Evolutionary conservation across 2,113 vertebrate genomes (phyloP).

Genomic region (Falcunculus frontatus): DNA sequence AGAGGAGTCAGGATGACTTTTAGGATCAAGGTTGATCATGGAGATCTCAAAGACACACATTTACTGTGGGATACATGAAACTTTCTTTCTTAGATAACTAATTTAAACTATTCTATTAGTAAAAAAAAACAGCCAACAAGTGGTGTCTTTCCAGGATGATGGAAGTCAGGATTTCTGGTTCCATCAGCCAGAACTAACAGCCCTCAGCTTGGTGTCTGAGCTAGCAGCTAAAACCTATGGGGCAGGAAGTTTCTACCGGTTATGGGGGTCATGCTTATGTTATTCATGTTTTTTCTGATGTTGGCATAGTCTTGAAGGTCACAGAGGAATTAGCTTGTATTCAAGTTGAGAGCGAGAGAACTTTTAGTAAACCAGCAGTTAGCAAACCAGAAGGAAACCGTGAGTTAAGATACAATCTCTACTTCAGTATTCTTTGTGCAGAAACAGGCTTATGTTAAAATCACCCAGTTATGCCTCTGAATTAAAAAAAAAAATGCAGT

Average conservation of each 20-base stretch:
- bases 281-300: not conserved
- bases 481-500: not conserved
- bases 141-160: not conserved
- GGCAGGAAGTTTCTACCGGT: not conserved
- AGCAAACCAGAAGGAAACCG: not conserved
- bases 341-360: not conserved
- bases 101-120: not conserved
- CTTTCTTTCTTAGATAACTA: not conserved
- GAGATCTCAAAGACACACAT: not conserved
- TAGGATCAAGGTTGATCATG: not conserved
- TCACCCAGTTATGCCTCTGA: not conserved
- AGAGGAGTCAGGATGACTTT: not conserved
- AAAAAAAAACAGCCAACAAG: not conserved
- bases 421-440: not conserved
- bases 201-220: not conserved
- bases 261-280: fast-evolving
- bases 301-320: not conserved
- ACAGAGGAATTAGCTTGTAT: not conserved
- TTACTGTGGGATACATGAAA: not conserved
- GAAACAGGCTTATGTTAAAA: not conserved
- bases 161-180: not conserved
- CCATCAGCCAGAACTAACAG: not conserved
- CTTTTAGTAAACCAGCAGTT: not conserved
- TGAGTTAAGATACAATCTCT: not conserved
- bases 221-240: not conserved